phyloP scores from a whole-genome alignment of 1,140 invertebrate species.

The Hirudo medicinalis region DNA sequence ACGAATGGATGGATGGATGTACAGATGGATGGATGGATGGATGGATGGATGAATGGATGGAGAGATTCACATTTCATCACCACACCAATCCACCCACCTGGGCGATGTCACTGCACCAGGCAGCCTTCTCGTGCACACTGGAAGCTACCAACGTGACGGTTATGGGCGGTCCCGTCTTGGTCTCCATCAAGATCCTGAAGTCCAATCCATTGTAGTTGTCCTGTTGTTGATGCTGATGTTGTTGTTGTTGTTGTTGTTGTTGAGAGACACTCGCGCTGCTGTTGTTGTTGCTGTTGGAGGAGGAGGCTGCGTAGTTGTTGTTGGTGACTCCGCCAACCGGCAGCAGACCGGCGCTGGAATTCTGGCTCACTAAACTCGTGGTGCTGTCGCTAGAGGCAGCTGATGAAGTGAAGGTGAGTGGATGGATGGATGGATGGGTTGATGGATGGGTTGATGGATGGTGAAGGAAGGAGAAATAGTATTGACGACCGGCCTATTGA shows the following conservation, averaged over 20 bases:
- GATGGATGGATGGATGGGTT: too few relatives aligned
- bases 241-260: conserved; percentile 7
- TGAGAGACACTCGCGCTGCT: neutral
- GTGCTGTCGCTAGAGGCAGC: conserved; percentile 33
- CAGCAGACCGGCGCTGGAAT: conserved; percentile 24
- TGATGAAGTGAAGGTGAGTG: conserved; percentile 22
- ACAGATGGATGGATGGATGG: too few relatives aligned
- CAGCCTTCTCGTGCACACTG: conserved; percentile 74
- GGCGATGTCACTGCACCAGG: conserved; percentile 84
- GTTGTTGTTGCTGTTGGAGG: neutral
- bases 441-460: too few relatives aligned
- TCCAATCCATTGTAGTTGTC: conserved; percentile 61
- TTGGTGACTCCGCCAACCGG: neutral
- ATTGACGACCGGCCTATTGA: too few relatives aligned
- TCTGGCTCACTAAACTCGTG: conserved; percentile 32
- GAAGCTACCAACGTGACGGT: conserved; percentile 65
- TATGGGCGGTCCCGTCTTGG: conserved; percentile 46
- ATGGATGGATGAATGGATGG: too few relatives aligned
- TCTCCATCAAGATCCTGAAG: conserved; percentile 64
- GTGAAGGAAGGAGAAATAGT: too few relatives aligned
- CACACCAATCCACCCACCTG: conserved; percentile 42
- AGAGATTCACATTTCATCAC: too few relatives aligned
- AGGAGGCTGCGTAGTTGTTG: neutral
- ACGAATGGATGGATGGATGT: too few relatives aligned
- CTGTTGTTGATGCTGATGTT: neutral